Conservation (phyloP, 1,140 invertebrate genomes). For the Tribolium castaneum region DNA sequence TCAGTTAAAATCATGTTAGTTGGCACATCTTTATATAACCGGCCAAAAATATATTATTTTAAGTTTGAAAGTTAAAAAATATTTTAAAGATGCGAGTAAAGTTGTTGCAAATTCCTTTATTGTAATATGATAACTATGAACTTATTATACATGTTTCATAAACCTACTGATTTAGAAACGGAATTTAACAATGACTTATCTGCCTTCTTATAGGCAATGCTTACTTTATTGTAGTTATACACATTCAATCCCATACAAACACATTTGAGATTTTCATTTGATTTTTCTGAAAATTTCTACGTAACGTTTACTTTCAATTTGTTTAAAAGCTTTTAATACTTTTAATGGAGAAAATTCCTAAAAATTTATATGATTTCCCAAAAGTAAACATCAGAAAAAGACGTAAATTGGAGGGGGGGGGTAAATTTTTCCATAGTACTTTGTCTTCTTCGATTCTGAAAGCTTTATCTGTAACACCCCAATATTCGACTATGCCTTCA, state of each 20-base stretch:
- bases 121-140: not conserved
- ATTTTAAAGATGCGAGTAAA: not conserved
- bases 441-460: no score
- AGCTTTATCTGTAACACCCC: no score
- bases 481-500: no score
- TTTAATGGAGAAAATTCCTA: no score
- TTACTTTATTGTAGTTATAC: conserved; percentile 15
- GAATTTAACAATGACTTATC: conserved; percentile 17
- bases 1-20: not conserved
- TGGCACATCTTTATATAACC: no score
- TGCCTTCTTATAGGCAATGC: conserved; percentile 22
- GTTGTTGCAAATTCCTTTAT: conserved; percentile 3
- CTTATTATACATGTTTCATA: conserved; percentile 5
- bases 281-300: conserved; percentile 9
- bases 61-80: conserved; percentile 3
- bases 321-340: not conserved
- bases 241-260: conserved; percentile 15
- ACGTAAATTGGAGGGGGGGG: no score
- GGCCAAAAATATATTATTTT: not conserved
- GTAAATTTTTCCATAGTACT: no score
- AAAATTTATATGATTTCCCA: no score
- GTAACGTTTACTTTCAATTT: conserved; percentile 2
- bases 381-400: no score
- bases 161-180: conserved; percentile 3
- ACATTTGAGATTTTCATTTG: conserved; percentile 11